Percentiles rank a stretch among this genome's conserved stretches.
Conservation (phyloP, 2,113 vertebrate genomes). For the Mormoops blainvillei region DNA sequence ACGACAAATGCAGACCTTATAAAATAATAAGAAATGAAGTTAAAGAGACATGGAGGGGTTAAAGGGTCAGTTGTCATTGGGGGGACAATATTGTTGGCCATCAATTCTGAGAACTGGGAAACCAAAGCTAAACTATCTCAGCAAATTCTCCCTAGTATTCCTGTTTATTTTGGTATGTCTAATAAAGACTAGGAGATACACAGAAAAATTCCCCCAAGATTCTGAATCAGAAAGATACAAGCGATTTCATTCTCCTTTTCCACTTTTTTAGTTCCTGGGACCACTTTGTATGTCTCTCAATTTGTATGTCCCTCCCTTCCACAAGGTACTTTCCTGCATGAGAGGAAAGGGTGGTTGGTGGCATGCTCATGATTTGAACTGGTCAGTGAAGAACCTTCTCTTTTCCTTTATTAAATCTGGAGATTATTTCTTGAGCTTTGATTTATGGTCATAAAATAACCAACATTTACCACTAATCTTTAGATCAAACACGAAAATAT, state of each 20-base stretch:
- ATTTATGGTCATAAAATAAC: neutral
- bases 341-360: constrained; percentile 50
- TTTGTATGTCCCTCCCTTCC: neutral
- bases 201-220: constrained; percentile 34
- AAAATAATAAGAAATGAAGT: neutral
- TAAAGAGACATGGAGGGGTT: neutral
- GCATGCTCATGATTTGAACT: constrained; percentile 44
- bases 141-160: neutral
- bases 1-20: neutral
- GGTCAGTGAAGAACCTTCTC: neutral
- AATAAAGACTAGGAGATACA: neutral
- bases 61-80: neutral
- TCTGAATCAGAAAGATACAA: neutral
- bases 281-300: neutral
- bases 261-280: neutral
- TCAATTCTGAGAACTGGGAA: constrained; percentile 15
- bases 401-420: neutral
- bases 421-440: neutral
- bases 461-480: neutral
- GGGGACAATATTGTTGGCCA: neutral
- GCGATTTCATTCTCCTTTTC: neutral
- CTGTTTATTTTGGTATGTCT: neutral
- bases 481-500: neutral
- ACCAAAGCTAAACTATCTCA: neutral
- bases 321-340: constrained; percentile 57